Evolutionary conservation across 2,888 invertebrate genomes (phyloP).

Genomic region (Junonia oenone): DNA sequence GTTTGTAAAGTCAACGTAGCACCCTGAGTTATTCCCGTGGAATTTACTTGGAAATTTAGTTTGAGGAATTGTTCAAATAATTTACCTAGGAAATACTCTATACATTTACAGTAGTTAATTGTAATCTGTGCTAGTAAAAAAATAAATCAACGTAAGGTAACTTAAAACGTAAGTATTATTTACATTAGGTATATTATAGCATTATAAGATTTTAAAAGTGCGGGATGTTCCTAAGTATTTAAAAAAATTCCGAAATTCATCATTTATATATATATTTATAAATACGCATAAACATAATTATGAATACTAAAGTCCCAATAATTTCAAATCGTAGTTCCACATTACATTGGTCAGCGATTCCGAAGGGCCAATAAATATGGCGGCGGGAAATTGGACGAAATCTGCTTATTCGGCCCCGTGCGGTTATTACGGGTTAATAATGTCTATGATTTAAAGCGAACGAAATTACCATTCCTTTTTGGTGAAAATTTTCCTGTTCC

Average conservation of each 20-base stretch:
- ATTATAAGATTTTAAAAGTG: too few species aligned
- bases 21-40: not conserved
- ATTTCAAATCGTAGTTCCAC: slow-evolving; percentile 1
- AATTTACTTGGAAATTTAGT: not conserved
- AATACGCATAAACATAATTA: not conserved
- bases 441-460: slow-evolving; percentile 25
- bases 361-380: slow-evolving; percentile 62
- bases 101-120: too few species aligned
- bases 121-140: too few species aligned
- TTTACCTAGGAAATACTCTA: not conserved
- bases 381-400: slow-evolving; percentile 63
- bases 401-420: slow-evolving; percentile 34
- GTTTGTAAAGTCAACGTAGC: not conserved
- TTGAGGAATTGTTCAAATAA: not conserved
- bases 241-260: too few species aligned
- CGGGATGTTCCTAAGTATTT: too few species aligned
- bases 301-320: slow-evolving; percentile 2
- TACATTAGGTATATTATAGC: too few species aligned
- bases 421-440: slow-evolving; percentile 22
- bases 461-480: not conserved
- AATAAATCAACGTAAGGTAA: too few species aligned
- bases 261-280: not conserved
- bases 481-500: not conserved
- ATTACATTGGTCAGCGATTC: slow-evolving; percentile 20
- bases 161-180: too few species aligned